phyloP scores from a whole-genome alignment of 2,888 invertebrate species.

The Lamellibrachia satsuma region DNA sequence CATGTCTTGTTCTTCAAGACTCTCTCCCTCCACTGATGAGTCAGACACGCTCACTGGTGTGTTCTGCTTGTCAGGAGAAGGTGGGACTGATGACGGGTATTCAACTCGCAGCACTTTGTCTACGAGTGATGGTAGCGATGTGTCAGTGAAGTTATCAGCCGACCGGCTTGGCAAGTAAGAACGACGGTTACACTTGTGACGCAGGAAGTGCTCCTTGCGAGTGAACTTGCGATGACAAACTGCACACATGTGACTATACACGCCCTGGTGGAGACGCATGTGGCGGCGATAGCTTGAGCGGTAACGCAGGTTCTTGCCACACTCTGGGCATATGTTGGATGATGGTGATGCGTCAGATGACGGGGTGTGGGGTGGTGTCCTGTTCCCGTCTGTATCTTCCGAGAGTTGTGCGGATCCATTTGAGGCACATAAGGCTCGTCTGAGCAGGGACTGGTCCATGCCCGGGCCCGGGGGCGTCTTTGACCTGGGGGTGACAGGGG shows the following conservation, averaged over 20 bases:
- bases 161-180: background rate
- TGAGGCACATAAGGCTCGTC: background rate
- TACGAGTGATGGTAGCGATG: background rate
- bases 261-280: slow-evolving; percentile 42
- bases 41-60: background rate
- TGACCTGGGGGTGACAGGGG: background rate
- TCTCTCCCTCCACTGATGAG: background rate
- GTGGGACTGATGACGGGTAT: background rate
- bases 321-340: background rate
- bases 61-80: background rate
- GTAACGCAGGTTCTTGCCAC: slow-evolving; percentile 40
- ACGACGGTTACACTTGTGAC: slow-evolving; percentile 45
- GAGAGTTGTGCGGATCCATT: background rate
- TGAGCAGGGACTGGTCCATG: background rate
- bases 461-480: background rate
- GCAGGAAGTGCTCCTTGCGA: slow-evolving; percentile 43
- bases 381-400: background rate
- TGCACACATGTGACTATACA: slow-evolving; percentile 43
- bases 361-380: background rate
- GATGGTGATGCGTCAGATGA: background rate
- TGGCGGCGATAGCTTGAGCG: slow-evolving; percentile 45
- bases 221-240: slow-evolving; percentile 45
- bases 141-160: background rate
- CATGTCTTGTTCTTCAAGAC: background rate
- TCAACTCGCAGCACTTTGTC: background rate